phyloP scores from a whole-genome alignment of 2,797 vertebrate genomes.

The Schizopygopsis pylzovi region DNA sequence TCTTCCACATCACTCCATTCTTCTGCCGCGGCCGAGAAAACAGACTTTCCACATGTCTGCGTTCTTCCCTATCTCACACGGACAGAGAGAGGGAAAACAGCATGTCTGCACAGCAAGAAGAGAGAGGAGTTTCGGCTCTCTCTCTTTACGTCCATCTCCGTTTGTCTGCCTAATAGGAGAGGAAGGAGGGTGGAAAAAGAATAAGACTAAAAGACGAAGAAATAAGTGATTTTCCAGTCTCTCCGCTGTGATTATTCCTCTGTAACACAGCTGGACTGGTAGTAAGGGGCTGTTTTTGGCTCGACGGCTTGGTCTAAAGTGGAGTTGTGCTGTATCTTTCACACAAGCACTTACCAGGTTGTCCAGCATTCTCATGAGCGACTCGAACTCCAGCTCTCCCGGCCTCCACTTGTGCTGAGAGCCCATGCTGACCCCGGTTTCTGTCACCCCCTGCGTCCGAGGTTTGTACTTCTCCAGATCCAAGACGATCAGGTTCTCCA shows the following conservation, averaged over 20 bases:
- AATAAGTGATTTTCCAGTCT: not conserved
- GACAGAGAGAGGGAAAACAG: slow-evolving; percentile 19
- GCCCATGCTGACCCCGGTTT: slow-evolving; percentile 76
- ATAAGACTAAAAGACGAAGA: not conserved
- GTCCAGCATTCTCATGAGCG: slow-evolving; percentile 97
- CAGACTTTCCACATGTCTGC: slow-evolving; percentile 38
- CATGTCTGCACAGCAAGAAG: slow-evolving; percentile 5
- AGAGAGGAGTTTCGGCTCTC: not conserved
- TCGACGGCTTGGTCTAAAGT: not conserved
- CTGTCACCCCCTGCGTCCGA: slow-evolving; percentile 73
- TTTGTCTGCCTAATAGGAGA: slow-evolving; percentile 20
- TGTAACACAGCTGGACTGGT: slow-evolving; percentile 5
- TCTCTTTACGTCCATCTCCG: not conserved
- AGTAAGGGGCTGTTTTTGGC: not conserved
- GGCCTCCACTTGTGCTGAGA: slow-evolving; percentile 87
- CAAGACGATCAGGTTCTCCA: slow-evolving; percentile 93
- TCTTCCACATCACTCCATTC: slow-evolving; percentile 42
- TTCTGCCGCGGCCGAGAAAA: slow-evolving; percentile 17
- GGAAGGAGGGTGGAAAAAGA: not conserved
- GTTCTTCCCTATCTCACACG: slow-evolving; percentile 6
- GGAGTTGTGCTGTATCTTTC: not conserved
- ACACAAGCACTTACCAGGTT: slow-evolving; percentile 88
- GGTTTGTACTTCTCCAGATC: slow-evolving; percentile 89
- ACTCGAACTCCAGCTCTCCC: slow-evolving; percentile 95
- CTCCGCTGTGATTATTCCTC: not conserved